Conservation (phyloP, 2,888 invertebrate genomes). For the Alitta virens region DNA sequence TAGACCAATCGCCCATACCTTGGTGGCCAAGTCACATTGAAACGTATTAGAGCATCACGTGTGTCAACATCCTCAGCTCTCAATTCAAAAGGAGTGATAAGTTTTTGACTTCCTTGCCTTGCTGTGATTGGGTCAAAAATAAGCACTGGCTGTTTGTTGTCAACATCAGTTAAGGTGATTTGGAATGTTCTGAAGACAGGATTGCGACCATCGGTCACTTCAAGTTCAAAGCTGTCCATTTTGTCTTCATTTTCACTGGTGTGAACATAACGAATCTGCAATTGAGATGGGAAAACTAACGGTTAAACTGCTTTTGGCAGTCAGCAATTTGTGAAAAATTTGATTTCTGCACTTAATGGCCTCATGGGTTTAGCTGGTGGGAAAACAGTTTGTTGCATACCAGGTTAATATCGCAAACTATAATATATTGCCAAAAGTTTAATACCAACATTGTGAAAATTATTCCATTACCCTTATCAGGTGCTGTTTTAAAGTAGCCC, state of each 20-base stretch:
- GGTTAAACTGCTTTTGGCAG: no score
- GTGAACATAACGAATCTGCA: conserved; percentile 56
- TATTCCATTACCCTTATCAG: no score
- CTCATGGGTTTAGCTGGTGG: no score
- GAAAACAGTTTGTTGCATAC: no score
- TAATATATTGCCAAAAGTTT: no score
- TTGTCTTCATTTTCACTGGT: conserved; percentile 49
- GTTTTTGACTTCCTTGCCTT: conserved; percentile 48
- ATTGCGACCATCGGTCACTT: conserved; percentile 55
- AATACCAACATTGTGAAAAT: no score
- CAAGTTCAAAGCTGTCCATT: conserved; percentile 56
- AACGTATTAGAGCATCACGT: conserved; percentile 37
- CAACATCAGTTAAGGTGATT: conserved; percentile 52
- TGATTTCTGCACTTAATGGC: no score
- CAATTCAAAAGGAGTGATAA: conserved; percentile 55
- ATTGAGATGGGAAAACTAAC: no score
- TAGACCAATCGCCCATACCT: conserved; percentile 49
- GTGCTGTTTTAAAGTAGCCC: no score
- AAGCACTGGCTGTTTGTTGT: conserved; percentile 54
- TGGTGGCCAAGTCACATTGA: conserved; percentile 50
- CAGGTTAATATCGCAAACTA: no score
- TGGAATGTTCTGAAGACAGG: conserved; percentile 49
- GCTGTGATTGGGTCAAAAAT: conserved; percentile 46
- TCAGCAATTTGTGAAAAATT: no score
- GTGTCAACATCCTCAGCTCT: conserved; percentile 54